Conservation (phyloP, 2,113 vertebrate species). For the Muntiacus muntjak region DNA sequence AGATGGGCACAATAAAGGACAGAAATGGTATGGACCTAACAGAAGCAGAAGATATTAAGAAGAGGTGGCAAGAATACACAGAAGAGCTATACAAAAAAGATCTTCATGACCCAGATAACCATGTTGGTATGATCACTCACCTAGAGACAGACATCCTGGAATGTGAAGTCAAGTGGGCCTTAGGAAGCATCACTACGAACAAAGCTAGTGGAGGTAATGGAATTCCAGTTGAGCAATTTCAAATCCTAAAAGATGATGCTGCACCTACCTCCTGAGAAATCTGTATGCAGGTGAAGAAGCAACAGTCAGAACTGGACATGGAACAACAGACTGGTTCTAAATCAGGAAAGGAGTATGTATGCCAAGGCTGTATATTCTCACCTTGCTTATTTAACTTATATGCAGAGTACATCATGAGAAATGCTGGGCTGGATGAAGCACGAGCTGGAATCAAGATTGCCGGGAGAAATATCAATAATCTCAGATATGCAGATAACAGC, state of each 20-base stretch:
- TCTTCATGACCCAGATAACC: background rate
- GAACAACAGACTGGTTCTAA: background rate
- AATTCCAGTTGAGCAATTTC: background rate
- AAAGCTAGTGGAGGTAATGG: background rate
- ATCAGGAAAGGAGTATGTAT: background rate
- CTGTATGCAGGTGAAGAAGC: background rate
- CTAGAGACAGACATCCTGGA: background rate
- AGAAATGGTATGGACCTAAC: background rate
- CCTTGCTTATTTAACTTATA: background rate
- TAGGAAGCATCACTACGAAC: background rate
- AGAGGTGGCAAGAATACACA: background rate
- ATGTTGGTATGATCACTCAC: background rate
- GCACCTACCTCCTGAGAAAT: background rate
- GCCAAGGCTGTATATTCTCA: background rate
- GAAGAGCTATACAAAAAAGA: background rate
- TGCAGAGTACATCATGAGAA: background rate
- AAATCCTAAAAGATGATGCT: background rate
- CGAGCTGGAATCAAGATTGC: background rate
- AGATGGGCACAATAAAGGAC: background rate
- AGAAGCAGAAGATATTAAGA: background rate
- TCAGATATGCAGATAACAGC: background rate
- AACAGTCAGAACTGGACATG: background rate
- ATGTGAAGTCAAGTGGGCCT: background rate
- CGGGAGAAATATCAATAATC: background rate
- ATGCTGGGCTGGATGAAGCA: background rate